These are phyloP conservation scores for Acleris sparsana DNA, from an alignment of 2,888 invertebrate species.

Conservation along the genomic window DNA sequence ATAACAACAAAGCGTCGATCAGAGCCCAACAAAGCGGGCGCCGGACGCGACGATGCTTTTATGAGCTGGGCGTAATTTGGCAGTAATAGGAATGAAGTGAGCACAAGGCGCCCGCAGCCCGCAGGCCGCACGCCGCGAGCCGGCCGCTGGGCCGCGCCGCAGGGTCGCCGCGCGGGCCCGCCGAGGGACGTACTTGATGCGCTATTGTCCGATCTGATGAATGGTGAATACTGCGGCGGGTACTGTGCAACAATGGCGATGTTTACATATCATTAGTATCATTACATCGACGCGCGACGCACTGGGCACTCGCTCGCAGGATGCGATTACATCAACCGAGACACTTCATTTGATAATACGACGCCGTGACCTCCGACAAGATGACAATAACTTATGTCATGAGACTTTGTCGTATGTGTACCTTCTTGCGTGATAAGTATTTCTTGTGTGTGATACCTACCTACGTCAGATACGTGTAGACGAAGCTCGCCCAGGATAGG, in stretches of 20 bases:
- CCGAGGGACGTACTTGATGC: neutral
- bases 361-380: slow-evolving; percentile 28
- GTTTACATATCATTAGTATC: slow-evolving; percentile 8
- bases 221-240: slow-evolving; percentile 14
- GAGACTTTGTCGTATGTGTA: slow-evolving; percentile 12
- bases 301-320: slow-evolving; percentile 3
- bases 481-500: no score
- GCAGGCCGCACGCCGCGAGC: neutral
- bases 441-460: neutral
- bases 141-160: neutral
- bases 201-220: slow-evolving; percentile 14
- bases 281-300: neutral
- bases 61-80: neutral
- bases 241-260: slow-evolving; percentile 9
- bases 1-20: neutral
- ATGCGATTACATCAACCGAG: slow-evolving; percentile 32
- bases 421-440: neutral
- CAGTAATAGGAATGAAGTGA: neutral
- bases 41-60: slow-evolving; percentile 6
- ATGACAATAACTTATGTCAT: slow-evolving; percentile 20
- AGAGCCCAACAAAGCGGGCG: slow-evolving; percentile 1
- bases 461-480: neutral
- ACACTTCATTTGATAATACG: slow-evolving; percentile 15
- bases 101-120: slow-evolving; percentile 9
- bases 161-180: neutral